Conservation (phyloP, 2,797 vertebrate species). For the Arnoldichthys spilopterus region DNA sequence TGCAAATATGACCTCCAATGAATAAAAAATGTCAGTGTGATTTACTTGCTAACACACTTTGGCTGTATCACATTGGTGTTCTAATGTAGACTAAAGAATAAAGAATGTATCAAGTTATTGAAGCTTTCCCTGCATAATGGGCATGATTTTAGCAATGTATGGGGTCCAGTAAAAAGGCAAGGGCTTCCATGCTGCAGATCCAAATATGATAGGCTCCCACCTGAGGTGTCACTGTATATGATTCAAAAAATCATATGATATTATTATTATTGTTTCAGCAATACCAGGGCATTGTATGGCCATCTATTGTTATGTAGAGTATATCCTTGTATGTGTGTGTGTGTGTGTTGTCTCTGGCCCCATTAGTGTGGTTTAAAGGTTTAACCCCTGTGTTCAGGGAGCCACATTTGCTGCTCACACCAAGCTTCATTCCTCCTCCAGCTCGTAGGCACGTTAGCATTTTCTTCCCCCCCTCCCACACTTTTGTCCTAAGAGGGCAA, state of each 20-base stretch:
- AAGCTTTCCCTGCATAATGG: background rate
- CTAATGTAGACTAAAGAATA: background rate
- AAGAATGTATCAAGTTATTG: background rate
- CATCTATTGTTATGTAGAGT: background rate
- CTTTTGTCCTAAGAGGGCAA: slow-evolving; percentile 94
- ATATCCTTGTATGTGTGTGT: slow-evolving; percentile 45
- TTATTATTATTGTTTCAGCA: background rate
- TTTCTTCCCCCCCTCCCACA: slow-evolving; percentile 79
- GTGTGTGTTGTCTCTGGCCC: slow-evolving; percentile 67
- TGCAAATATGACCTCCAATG: background rate
- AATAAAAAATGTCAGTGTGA: background rate
- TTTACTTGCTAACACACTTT: background rate
- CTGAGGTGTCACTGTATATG: background rate
- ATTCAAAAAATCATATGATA: background rate
- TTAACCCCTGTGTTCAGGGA: slow-evolving; percentile 79
- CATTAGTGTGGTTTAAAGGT: slow-evolving; percentile 81
- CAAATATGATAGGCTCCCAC: background rate
- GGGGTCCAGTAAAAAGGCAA: background rate
- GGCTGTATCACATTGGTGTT: background rate
- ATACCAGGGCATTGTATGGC: background rate
- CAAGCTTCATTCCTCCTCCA: slow-evolving; percentile 75
- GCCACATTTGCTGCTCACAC: slow-evolving; percentile 73
- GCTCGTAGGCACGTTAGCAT: slow-evolving; percentile 79
- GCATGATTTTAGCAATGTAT: background rate
- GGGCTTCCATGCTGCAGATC: background rate